Evolutionary conservation across 92 coral and sea anemone species (phyloP).

Genomic region (Metridium senile): DNA sequence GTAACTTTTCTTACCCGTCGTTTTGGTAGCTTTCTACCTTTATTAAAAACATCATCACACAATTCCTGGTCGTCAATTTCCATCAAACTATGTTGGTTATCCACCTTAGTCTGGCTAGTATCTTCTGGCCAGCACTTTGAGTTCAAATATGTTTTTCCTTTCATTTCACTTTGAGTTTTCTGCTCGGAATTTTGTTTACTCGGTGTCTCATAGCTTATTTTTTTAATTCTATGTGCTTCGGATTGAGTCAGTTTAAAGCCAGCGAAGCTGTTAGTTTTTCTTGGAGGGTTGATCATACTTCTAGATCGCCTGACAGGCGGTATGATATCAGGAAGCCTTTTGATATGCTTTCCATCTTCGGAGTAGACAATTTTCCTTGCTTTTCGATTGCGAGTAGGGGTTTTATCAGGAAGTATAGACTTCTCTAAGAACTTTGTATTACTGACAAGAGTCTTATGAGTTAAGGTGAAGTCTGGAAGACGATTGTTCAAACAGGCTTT

Average conservation of each 20-base stretch:
- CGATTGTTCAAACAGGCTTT: conserved; percentile 8
- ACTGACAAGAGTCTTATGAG: conserved; percentile 10
- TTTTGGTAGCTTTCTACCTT: background rate
- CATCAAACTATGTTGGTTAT: background rate
- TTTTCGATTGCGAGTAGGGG: background rate
- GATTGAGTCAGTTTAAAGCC: background rate
- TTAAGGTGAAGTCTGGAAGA: conserved; percentile 33
- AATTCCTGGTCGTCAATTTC: background rate
- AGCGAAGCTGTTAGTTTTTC: conserved; percentile 2
- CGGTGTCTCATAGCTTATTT: background rate
- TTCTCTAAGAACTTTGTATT: background rate
- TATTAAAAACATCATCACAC: background rate
- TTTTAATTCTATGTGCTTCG: background rate
- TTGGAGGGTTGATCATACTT: background rate
- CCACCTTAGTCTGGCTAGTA: background rate
- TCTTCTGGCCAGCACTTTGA: conserved; percentile 3
- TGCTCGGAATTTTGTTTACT: background rate
- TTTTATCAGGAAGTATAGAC: background rate
- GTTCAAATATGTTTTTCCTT: too few species aligned
- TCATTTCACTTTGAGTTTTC: too few species aligned
- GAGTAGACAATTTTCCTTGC: background rate
- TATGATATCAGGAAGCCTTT: background rate
- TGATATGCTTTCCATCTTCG: background rate
- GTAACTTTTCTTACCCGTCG: background rate
- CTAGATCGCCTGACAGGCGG: background rate